phyloP scores from a whole-genome alignment of 2,888 invertebrate species.

The Melanostoma scalare region DNA sequence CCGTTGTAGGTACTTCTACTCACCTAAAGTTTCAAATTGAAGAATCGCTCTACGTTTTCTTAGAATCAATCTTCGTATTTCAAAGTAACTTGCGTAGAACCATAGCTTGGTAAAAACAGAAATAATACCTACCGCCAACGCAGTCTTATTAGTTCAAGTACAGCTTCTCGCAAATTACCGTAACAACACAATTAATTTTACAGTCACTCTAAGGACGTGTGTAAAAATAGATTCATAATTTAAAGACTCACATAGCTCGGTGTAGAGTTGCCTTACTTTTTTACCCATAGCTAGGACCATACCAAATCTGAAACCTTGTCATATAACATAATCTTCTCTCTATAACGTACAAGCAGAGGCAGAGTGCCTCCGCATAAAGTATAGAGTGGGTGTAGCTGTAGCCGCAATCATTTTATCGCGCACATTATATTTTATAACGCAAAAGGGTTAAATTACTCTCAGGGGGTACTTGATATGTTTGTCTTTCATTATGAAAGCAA shows the following conservation, averaged over 20 bases:
- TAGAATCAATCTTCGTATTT: no score
- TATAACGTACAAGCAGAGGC: background rate
- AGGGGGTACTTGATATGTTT: slow-evolving; percentile 66
- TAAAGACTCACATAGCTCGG: slow-evolving; percentile 37
- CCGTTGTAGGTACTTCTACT: no score
- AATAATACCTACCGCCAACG: no score
- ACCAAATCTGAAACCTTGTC: slow-evolving; percentile 5
- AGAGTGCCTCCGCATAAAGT: background rate
- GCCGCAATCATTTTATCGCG: slow-evolving; percentile 66
- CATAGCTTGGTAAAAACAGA: no score
- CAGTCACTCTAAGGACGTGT: slow-evolving; percentile 6
- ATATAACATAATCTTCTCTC: slow-evolving; percentile 13
- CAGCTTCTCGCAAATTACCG: no score
- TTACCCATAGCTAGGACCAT: slow-evolving; percentile 3
- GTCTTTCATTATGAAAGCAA: slow-evolving; percentile 65
- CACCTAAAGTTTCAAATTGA: no score
- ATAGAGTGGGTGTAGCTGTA: slow-evolving; percentile 23
- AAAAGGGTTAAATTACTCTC: slow-evolving; percentile 70
- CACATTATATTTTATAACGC: slow-evolving; percentile 45
- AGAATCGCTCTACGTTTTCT: no score
- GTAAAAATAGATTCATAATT: slow-evolving; percentile 46
- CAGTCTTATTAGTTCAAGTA: no score
- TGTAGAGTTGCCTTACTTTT: slow-evolving; percentile 38
- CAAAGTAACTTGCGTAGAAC: no score
- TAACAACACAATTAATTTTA: slow-evolving; percentile 5